Conservation (phyloP, 1,140 invertebrate genomes). For the Leptinotarsa undecemlineata region DNA sequence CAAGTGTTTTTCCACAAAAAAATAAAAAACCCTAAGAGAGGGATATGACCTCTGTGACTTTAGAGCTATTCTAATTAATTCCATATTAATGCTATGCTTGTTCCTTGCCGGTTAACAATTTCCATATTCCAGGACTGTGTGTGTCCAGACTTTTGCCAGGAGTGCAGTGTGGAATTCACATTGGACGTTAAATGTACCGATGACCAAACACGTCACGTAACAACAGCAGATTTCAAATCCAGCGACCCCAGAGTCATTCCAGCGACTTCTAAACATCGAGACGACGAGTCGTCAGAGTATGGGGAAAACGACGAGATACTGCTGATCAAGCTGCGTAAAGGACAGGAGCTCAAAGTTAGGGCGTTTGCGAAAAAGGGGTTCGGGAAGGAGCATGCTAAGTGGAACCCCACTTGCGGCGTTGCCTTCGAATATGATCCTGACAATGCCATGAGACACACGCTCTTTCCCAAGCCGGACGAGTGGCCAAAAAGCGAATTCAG, state of each 20-base stretch:
- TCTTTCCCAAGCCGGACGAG: slow-evolving; percentile 97
- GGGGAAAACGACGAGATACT: slow-evolving; percentile 95
- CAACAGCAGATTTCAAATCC: slow-evolving; percentile 94
- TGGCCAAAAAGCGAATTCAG: slow-evolving; percentile 99
- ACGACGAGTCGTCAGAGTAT: slow-evolving; percentile 91
- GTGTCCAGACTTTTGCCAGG: slow-evolving; percentile 95
- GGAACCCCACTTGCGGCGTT: slow-evolving; percentile 98
- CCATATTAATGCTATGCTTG: too few relatives aligned
- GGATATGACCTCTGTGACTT: too few relatives aligned
- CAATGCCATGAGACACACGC: slow-evolving; percentile 94
- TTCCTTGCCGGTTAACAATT: not conserved
- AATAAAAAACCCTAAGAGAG: too few relatives aligned
- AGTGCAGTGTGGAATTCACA: slow-evolving; percentile 97
- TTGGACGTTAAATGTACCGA: slow-evolving; percentile 94
- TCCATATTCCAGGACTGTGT: slow-evolving; percentile 77
- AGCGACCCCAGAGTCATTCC: slow-evolving; percentile 89
- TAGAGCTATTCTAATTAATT: too few relatives aligned
- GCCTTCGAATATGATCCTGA: slow-evolving; percentile 99
- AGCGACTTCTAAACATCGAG: slow-evolving; percentile 86
- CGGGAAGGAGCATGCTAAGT: slow-evolving; percentile 99
- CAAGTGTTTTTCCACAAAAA: too few relatives aligned
- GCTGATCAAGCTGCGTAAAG: slow-evolving; percentile 97
- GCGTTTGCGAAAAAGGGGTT: slow-evolving; percentile 97
- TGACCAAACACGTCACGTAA: slow-evolving; percentile 91
- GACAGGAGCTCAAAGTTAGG: slow-evolving; percentile 93